A percentile compares a stretch with the other conserved stretches of the same genome.
Conservation (phyloP, 2,797 vertebrate species). For the Ctenopoma kingsleyae region DNA sequence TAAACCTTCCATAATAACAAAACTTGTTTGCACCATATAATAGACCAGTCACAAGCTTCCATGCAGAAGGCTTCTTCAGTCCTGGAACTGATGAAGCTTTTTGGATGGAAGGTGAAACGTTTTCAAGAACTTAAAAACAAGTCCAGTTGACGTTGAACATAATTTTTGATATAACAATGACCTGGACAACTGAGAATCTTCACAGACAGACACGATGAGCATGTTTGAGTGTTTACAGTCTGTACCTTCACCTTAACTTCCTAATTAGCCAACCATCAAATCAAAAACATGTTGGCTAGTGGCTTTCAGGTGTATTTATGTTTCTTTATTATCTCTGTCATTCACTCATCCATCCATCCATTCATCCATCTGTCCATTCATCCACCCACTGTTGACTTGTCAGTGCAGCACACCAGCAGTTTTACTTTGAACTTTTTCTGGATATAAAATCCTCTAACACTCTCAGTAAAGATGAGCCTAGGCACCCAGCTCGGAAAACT, state of each 20-base stretch:
- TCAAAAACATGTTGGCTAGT: background rate
- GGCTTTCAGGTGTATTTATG: background rate
- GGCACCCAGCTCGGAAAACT: background rate
- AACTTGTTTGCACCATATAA: slow-evolving; percentile 10
- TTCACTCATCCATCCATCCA: background rate
- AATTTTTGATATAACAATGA: too few species aligned
- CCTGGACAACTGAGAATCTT: too few species aligned
- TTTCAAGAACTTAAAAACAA: too few species aligned
- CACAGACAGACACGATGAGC: too few species aligned
- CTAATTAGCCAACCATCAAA: background rate
- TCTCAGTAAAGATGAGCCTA: background rate
- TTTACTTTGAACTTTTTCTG: background rate
- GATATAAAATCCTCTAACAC: background rate
- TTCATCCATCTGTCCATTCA: background rate
- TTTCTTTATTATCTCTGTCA: background rate
- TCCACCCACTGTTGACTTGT: background rate
- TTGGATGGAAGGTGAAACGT: too few species aligned
- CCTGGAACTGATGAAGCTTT: too few species aligned
- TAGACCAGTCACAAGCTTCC: background rate
- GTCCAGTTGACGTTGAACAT: too few species aligned
- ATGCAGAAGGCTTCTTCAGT: too few species aligned
- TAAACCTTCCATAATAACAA: slow-evolving; percentile 33
- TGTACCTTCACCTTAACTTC: background rate
- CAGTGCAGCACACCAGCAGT: too few species aligned
- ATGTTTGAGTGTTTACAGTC: background rate